phyloP scores from a whole-genome alignment of 2,113 vertebrate species.

The Apus apus region DNA sequence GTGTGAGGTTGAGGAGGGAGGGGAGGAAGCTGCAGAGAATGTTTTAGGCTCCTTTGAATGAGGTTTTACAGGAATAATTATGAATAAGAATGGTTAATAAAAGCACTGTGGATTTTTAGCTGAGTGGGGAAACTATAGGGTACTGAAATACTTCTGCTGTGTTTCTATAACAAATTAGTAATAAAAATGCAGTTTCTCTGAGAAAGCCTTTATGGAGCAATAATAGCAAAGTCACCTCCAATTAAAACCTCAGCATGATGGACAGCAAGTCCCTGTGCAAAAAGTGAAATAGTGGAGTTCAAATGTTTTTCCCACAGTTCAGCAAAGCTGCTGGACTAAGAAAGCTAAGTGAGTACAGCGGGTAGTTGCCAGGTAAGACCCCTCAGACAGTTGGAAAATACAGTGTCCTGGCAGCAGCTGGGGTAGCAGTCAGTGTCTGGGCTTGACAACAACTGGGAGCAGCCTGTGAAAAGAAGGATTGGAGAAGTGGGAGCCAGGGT shows the following conservation, averaged over 20 bases:
- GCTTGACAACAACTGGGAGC: background rate
- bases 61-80: background rate
- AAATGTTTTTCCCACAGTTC: fast-evolving
- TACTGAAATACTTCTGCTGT: background rate
- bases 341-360: background rate
- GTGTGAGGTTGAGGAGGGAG: background rate
- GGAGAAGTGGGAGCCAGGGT: background rate
- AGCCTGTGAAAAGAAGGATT: background rate
- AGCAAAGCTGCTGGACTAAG: background rate
- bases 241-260: background rate
- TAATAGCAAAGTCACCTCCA: background rate
- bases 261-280: background rate
- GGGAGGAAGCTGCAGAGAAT: background rate
- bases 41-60: background rate
- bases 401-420: background rate
- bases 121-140: background rate
- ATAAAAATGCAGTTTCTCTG: background rate
- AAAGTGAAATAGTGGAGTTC: background rate
- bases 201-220: background rate
- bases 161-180: background rate
- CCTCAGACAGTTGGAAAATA: background rate
- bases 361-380: background rate
- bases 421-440: background rate
- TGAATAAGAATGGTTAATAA: background rate
- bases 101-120: background rate